These are phyloP conservation scores for Muntiacus muntjak DNA, from an alignment of 2,113 vertebrate species.

Conservation along the genomic window DNA sequence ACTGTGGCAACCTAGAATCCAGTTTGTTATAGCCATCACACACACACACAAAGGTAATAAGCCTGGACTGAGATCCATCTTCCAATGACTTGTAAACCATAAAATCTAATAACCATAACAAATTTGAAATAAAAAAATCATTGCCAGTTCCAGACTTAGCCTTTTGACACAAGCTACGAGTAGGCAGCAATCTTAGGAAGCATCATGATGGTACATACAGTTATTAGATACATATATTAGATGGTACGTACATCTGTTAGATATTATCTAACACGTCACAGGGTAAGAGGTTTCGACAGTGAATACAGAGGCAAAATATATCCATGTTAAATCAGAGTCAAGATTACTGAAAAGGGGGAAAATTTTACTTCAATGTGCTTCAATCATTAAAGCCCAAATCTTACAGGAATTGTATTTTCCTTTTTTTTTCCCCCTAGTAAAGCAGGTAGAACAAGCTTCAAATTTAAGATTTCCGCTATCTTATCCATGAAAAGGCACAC, in stretches of 20 bases:
- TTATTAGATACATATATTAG: neutral
- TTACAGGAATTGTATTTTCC: neutral
- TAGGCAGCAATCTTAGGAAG: conserved; percentile 22
- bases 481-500: neutral
- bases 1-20: conserved; percentile 52
- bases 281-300: neutral
- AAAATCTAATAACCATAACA: conserved; percentile 67
- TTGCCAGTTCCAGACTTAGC: conserved; percentile 21
- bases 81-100: conserved; percentile 67
- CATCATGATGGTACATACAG: neutral
- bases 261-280: neutral
- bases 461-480: neutral
- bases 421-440: neutral
- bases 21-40: conserved; percentile 66
- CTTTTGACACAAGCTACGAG: conserved; percentile 44
- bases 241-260: neutral
- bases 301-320: conserved; percentile 6
- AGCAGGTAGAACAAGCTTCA: neutral
- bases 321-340: conserved; percentile 27
- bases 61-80: conserved; percentile 61
- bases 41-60: conserved; percentile 63
- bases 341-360: neutral
- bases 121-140: conserved; percentile 60
- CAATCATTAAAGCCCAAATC: neutral
- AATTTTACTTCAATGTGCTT: neutral